Evolutionary conservation across 2,797 vertebrate species (phyloP).

Genomic region (Cyclura pinguis): DNA sequence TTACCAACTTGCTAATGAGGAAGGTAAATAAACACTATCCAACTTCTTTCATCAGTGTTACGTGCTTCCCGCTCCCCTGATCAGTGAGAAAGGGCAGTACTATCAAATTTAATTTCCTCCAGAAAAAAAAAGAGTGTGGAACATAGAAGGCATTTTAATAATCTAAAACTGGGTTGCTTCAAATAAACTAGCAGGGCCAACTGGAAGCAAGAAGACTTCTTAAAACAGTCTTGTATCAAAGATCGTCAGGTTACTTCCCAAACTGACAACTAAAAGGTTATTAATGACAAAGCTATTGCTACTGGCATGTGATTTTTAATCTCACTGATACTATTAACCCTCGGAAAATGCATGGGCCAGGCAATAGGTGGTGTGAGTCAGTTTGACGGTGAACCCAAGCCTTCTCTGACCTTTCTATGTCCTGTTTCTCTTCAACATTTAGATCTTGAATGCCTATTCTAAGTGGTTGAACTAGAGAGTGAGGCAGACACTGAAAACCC

Average conservation of each 20-base stretch:
- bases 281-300: conserved; percentile 52
- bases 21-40: no score
- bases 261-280: neutral
- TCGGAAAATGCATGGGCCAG: conserved; percentile 64
- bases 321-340: conserved; percentile 49
- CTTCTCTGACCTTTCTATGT: conserved; percentile 59
- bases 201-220: neutral
- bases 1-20: no score
- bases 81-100: no score
- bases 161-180: neutral
- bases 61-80: no score
- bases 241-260: neutral
- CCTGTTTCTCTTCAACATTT: conserved; percentile 73
- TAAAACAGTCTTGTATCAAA: neutral
- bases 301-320: conserved; percentile 46
- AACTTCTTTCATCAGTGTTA: no score
- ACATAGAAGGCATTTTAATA: no score
- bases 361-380: neutral
- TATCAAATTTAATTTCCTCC: no score
- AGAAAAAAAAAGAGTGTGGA: no score
- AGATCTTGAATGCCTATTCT: conserved; percentile 77
- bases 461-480: conserved; percentile 80
- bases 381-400: neutral
- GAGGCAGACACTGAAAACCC: conserved; percentile 77
- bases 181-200: neutral